These are phyloP conservation scores for Scopus umbretta DNA, from an alignment of 2,113 vertebrate genomes.

Conservation along the genomic window DNA sequence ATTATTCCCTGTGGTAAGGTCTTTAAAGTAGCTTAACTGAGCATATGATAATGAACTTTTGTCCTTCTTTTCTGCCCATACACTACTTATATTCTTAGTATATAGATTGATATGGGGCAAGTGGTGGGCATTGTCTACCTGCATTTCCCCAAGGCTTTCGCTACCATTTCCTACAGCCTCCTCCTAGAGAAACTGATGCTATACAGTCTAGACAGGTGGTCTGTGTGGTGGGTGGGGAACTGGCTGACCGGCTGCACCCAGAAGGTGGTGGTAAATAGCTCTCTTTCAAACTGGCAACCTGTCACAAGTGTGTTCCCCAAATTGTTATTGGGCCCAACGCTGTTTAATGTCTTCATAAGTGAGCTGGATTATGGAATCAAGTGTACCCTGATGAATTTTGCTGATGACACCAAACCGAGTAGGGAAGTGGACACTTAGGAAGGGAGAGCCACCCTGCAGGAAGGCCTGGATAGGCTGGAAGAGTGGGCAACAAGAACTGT, in stretches of 20 bases:
- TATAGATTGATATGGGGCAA: not conserved
- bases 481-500: not conserved
- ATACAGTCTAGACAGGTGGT: not conserved
- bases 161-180: not conserved
- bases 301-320: not conserved
- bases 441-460: not conserved
- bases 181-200: not conserved
- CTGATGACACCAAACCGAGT: not conserved
- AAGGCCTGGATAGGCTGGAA: not conserved
- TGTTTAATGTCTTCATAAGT: not conserved
- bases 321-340: no score
- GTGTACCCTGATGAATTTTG: not conserved
- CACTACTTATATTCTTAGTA: no score
- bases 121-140: not conserved
- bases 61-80: not conserved
- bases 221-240: not conserved
- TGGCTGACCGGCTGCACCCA: not conserved
- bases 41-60: not conserved
- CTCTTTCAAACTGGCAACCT: not conserved
- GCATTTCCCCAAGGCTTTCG: not conserved
- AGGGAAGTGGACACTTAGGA: not conserved
- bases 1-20: not conserved
- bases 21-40: not conserved
- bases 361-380: not conserved
- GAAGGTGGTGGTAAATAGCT: not conserved